Conservation (phyloP, 2,888 invertebrate species). For the Eretmocerus hayati region DNA sequence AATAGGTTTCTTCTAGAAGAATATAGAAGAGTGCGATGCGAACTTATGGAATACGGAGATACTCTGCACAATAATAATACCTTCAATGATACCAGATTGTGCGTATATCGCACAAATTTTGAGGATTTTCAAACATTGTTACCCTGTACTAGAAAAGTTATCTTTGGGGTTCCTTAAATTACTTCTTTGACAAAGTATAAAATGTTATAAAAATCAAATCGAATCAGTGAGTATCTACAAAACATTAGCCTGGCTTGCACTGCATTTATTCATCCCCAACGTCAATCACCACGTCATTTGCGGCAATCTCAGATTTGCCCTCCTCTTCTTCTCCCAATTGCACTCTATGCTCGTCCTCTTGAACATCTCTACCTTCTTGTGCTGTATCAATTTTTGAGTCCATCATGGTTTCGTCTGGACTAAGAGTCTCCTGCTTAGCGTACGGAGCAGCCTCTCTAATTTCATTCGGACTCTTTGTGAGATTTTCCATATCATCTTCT, state of each 20-base stretch:
- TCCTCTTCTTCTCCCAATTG: not conserved
- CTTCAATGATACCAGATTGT: too few relatives aligned
- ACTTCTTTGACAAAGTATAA: too few relatives aligned
- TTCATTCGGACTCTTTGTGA: not conserved
- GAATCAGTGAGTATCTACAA: not conserved
- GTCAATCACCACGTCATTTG: not conserved
- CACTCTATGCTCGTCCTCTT: not conserved
- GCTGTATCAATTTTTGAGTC: not conserved
- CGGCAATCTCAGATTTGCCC: not conserved
- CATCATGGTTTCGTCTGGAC: not conserved
- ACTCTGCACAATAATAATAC: too few relatives aligned
- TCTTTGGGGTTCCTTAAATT: too few relatives aligned
- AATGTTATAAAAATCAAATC: too few relatives aligned
- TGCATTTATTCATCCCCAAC: slow-evolving; percentile 4
- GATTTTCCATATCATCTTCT: slow-evolving; percentile 23
- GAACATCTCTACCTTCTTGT: not conserved
- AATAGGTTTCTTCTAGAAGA: too few relatives aligned
- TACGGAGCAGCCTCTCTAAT: slow-evolving; percentile 6
- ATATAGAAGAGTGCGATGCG: too few relatives aligned
- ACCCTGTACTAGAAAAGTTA: too few relatives aligned
- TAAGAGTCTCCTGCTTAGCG: slow-evolving; percentile 9
- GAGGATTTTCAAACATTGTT: too few relatives aligned
- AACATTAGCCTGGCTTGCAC: too few relatives aligned
- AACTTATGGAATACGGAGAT: too few relatives aligned
- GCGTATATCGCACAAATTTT: too few relatives aligned